These are phyloP conservation scores for Scopus umbretta DNA, from an alignment of 2,113 vertebrate species.

Conservation along the genomic window DNA sequence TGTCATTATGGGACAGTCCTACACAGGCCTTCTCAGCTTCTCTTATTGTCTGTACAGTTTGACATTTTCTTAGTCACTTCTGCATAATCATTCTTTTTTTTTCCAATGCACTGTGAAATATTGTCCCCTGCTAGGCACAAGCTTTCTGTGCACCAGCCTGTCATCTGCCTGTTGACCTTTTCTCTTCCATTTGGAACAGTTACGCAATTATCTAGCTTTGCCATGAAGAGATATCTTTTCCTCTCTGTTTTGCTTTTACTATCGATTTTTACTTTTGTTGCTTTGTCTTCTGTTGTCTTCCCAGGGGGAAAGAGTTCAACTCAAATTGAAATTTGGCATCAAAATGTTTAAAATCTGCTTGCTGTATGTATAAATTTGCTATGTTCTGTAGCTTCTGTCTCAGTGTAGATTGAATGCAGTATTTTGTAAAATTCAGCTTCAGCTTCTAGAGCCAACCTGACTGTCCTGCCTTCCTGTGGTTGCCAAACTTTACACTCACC, in stretches of 20 bases:
- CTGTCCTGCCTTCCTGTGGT: not conserved
- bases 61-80: not conserved
- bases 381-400: not conserved
- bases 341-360: not conserved
- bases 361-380: not conserved
- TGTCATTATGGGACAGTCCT: not conserved
- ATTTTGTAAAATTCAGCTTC: not conserved
- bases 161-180: slow-evolving; percentile 26
- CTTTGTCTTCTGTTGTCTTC: not conserved
- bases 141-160: not conserved
- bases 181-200: slow-evolving; percentile 8
- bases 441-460: not conserved
- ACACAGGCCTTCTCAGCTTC: not conserved
- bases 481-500: not conserved
- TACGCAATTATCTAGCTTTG: not conserved
- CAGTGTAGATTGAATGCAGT: not conserved
- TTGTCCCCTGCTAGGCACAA: not conserved
- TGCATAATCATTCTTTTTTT: not conserved
- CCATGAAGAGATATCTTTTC: not conserved
- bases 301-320: not conserved
- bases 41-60: not conserved
- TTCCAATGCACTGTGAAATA: not conserved
- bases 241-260: not conserved
- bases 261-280: not conserved
- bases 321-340: not conserved